Conservation (phyloP, 2,888 invertebrate genomes). For the Zeuzera pyrina region DNA sequence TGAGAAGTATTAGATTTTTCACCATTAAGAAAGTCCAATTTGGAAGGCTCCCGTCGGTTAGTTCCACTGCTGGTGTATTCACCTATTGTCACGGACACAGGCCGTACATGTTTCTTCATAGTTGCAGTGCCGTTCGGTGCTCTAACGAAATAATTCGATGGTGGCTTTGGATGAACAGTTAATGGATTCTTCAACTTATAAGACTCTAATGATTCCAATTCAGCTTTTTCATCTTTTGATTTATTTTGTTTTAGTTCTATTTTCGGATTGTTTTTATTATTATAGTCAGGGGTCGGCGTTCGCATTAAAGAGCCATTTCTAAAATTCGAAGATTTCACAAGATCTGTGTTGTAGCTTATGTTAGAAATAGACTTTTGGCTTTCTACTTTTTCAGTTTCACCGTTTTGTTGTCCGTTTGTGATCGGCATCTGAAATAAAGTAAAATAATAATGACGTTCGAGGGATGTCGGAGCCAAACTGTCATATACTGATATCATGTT, state of each 20-base stretch:
- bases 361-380: constrained; percentile 23
- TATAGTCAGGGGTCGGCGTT: constrained; percentile 59
- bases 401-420: constrained; percentile 45
- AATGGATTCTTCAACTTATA: constrained; percentile 79
- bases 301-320: constrained; percentile 44
- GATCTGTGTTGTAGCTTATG: constrained; percentile 21
- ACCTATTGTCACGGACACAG: constrained; percentile 80
- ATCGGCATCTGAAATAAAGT: constrained; percentile 47
- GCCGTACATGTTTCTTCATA: constrained; percentile 71
- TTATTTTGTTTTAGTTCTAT: constrained; percentile 28
- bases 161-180: constrained; percentile 76
- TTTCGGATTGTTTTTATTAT: constrained; percentile 31
- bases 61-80: constrained; percentile 75
- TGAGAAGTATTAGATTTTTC: constrained; percentile 52
- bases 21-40: constrained; percentile 77
- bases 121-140: constrained; percentile 70
- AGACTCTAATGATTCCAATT: constrained; percentile 84
- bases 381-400: constrained; percentile 30
- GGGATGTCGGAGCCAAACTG: too few species aligned
- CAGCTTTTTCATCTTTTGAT: constrained; percentile 73
- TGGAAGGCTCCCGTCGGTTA: constrained; percentile 76
- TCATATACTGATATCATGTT: too few species aligned
- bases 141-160: constrained; percentile 78
- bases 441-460: too few species aligned
- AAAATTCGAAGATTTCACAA: constrained; percentile 33